phyloP scores from a whole-genome alignment of 2,888 invertebrate species.

The Acronicta aceris region DNA sequence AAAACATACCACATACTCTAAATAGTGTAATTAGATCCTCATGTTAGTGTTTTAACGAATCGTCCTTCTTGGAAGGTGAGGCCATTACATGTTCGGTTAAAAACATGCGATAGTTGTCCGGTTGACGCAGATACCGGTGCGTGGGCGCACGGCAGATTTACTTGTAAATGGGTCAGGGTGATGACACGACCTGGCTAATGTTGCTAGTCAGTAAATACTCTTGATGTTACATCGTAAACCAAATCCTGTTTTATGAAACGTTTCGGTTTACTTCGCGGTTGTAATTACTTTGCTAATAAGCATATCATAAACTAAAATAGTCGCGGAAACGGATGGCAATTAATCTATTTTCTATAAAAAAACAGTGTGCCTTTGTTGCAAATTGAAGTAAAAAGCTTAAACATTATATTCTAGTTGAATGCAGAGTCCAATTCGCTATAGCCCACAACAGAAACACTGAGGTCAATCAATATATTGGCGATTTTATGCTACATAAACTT shows the following conservation, averaged over 20 bases:
- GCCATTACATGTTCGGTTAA: slow-evolving; percentile 62
- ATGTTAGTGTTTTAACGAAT: slow-evolving; percentile 43
- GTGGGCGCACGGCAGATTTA: slow-evolving; percentile 81
- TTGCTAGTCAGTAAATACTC: slow-evolving; percentile 49
- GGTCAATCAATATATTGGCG: too few relatives aligned
- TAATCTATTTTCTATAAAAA: slow-evolving; percentile 19
- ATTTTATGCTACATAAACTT: too few relatives aligned
- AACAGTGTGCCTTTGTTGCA: background rate
- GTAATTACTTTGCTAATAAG: slow-evolving; percentile 33
- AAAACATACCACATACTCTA: slow-evolving; percentile 25
- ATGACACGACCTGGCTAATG: slow-evolving; percentile 62
- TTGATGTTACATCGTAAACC: slow-evolving; percentile 46
- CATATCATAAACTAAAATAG: slow-evolving; percentile 25
- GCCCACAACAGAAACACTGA: too few relatives aligned
- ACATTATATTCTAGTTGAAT: too few relatives aligned
- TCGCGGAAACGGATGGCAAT: slow-evolving; percentile 17
- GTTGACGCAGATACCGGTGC: slow-evolving; percentile 73
- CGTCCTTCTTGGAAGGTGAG: slow-evolving; percentile 64
- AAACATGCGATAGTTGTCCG: slow-evolving; percentile 63
- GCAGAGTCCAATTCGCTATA: too few relatives aligned
- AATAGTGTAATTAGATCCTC: slow-evolving; percentile 41
- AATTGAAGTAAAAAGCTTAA: too few relatives aligned
- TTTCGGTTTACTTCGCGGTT: slow-evolving; percentile 30
- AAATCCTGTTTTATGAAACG: slow-evolving; percentile 43
- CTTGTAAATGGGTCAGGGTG: slow-evolving; percentile 84